Base-by-base conservation (phyloP, 1,140 invertebrate genomes). In the Chelonus insularis region DNA sequence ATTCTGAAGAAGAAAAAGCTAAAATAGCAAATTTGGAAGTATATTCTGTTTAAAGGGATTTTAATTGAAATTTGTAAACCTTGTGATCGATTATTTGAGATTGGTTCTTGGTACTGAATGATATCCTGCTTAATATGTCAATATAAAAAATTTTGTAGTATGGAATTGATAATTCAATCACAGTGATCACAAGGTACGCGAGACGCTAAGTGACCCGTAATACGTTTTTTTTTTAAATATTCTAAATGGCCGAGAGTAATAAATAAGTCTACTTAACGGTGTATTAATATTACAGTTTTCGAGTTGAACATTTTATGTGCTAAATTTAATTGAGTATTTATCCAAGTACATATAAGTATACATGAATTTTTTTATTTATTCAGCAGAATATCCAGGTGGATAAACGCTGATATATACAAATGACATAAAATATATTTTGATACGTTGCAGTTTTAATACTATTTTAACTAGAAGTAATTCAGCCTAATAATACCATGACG, bases 1-100 rank as follows among this genome's bases (percentile, higher is more conserved):
- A 87, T 29, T 83, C 86, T 1, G 88, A 90, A 9, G 86, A 89
- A 64, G 89, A 91, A 32, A 84, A 82, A 64, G 81, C 82, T 12
- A 86, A 84, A 64, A 72, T 92, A 50, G 82, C 84, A 51, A 86
- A 86, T 65, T 79, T 91, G 37, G 85, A 85, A 18, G 78, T 82
- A 23, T 89, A 82, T 73, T 76, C 77, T 12, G 80, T 83, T 60
- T 83, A 79, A 78, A 61, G 51, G 16, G 32, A 62, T 55, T 29
- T 60, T 55, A 11, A 16, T 37, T 2, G 14, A 18, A 4, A 56
- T 56, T 12, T 4, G 11, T 4, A 41, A 41, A 12, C 37, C 14
- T 41, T 16, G 14, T 2, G 11, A 16, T 41, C 14, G 11, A 41
- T 16, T 3, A 3, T 11, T n/a, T n/a, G 4, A 16, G 4, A 16